Evolutionary conservation across 2,113 vertebrate species (phyloP).

Genomic region (Agapornis roseicollis): DNA sequence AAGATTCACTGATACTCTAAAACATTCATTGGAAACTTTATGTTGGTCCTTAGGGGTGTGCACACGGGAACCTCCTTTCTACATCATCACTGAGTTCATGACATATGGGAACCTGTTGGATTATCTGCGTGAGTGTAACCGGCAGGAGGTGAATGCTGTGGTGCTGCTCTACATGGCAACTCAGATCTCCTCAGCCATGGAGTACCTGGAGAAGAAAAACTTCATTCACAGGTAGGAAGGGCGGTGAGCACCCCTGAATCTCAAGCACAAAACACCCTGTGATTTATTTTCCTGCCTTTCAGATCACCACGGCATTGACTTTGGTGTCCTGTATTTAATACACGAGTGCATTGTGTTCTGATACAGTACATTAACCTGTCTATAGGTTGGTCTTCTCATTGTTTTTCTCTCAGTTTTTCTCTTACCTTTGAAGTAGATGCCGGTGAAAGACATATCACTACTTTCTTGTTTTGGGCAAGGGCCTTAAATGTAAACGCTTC

Average conservation of each 20-base stretch:
- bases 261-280: not conserved
- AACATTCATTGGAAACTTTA: not conserved
- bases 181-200: slow-evolving; percentile 99
- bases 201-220: slow-evolving; percentile 98
- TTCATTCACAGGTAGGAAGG: slow-evolving; percentile 92
- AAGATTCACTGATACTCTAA: not conserved
- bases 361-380: not conserved
- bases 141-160: slow-evolving; percentile 94
- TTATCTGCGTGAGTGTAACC: slow-evolving; percentile 93
- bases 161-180: slow-evolving; percentile 99
- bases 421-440: not conserved
- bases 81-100: slow-evolving; percentile 99
- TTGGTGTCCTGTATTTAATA: not conserved
- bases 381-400: not conserved
- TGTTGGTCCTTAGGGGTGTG: slow-evolving; percentile 85
- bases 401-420: not conserved
- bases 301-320: not conserved
- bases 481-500: not conserved
- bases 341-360: not conserved
- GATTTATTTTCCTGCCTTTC: not conserved
- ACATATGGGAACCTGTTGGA: slow-evolving; percentile 95
- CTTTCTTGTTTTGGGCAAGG: not conserved
- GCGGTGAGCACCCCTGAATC: not conserved
- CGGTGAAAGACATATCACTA: not conserved
- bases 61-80: slow-evolving; percentile 95